phyloP scores from a whole-genome alignment of 92 coral and sea anemone genomes.

The Parazoanthus darwini region DNA sequence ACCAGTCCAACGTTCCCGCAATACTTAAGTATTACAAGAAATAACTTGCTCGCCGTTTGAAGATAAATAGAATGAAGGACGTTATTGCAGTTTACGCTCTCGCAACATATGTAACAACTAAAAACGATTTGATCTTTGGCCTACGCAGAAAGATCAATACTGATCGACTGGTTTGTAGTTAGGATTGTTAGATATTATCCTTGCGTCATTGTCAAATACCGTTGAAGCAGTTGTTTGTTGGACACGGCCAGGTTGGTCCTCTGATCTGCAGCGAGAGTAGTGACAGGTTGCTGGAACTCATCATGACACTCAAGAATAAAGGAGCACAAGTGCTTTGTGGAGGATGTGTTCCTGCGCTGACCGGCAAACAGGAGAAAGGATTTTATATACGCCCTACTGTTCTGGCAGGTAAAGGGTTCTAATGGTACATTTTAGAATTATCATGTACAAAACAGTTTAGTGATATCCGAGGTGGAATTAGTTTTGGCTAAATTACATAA shows the following conservation, averaged over 20 bases:
- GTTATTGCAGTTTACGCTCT: too few relatives aligned
- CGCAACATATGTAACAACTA: too few relatives aligned
- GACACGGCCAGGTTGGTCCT: slow-evolving; percentile 1
- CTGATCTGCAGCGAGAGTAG: slow-evolving; percentile 15
- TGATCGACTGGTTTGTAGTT: too few relatives aligned
- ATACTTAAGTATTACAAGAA: too few relatives aligned
- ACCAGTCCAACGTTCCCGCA: too few relatives aligned
- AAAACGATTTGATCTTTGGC: too few relatives aligned
- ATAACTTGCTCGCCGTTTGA: too few relatives aligned
- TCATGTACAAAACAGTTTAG: background rate
- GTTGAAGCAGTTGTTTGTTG: background rate
- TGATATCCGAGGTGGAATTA: background rate
- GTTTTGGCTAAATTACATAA: background rate
- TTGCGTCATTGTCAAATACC: too few relatives aligned
- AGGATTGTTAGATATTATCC: too few relatives aligned
- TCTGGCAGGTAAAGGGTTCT: slow-evolving; percentile 1
- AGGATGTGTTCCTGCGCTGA: slow-evolving; percentile 12
- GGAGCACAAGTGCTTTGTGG: slow-evolving; percentile 22
- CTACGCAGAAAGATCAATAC: too few relatives aligned
- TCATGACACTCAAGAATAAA: background rate
- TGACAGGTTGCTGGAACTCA: background rate
- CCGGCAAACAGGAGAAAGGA: background rate
- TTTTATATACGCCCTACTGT: slow-evolving; percentile 29
- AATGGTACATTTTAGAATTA: background rate
- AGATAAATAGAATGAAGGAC: too few relatives aligned